A percentile compares a stretch with the other conserved stretches of the same genome.
These are phyloP conservation scores for Drosophila sordidula DNA, from an alignment of 2,888 invertebrate genomes.

Conservation along the genomic window DNA sequence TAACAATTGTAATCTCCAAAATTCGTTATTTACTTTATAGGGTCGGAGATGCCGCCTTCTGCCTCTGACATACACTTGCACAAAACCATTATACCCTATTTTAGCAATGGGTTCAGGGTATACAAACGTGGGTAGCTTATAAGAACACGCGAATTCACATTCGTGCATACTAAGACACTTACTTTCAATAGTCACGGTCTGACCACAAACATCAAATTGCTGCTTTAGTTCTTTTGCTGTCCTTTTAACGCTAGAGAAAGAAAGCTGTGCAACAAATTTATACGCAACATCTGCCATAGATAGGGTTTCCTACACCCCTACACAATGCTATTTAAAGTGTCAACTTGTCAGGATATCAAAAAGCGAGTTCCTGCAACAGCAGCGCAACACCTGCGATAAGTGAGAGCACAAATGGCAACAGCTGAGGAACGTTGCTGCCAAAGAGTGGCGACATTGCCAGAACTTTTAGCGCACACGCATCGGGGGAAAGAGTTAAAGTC, in stretches of 20 bases:
- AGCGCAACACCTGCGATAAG: slow-evolving; percentile 35
- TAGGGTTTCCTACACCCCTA: slow-evolving; percentile 11
- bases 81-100: no score
- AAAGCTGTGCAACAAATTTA: slow-evolving; percentile 8
- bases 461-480: slow-evolving; percentile 31
- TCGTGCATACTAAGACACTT: no score
- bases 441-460: slow-evolving; percentile 31
- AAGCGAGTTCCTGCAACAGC: slow-evolving; percentile 10
- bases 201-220: no score
- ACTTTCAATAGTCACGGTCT: no score
- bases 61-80: no score
- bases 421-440: slow-evolving; percentile 61
- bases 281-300: slow-evolving; percentile 35
- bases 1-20: no score
- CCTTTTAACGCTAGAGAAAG: background rate
- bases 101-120: no score
- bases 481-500: slow-evolving; percentile 17
- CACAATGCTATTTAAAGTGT: slow-evolving; percentile 56
- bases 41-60: no score
- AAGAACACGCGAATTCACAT: no score
- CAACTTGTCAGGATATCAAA: slow-evolving; percentile 45
- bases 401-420: slow-evolving; percentile 51
- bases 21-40: no score
- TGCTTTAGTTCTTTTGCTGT: background rate
- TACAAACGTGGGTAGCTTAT: no score